Base-by-base conservation (phyloP, 2,888 invertebrate genomes). In the Temnothorax ravouxi region DNA sequence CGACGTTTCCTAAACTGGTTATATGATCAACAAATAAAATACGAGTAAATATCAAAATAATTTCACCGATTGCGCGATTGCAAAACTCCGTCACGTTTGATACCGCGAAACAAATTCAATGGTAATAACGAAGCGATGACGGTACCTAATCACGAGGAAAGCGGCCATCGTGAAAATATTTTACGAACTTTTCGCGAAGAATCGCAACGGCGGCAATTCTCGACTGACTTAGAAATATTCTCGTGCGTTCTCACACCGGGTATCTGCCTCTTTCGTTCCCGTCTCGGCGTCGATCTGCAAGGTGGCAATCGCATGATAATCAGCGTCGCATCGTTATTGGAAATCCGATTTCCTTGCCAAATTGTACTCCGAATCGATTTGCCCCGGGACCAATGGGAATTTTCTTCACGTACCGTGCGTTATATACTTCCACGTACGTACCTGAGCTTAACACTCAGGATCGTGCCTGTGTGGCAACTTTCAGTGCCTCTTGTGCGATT, bases 281-380 rank as follows among this genome's bases (percentile, higher is more conserved):
- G 69, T 74, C 61, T 56, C 66, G 41, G 29, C 69, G 62, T 72
- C 66, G 85, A 85, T 83, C 88, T 72, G 74, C 84, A 85, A 90
- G 86, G 85, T 86, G 90, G 86, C 86, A 90, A 88, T 89, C 89
- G 86, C 86, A 88, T 88, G 88, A 88, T 90, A 90, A 90, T 90
- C 88, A 86, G 88, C 77, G 89, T 86, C 90, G 84, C 86, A 82
- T 88, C 86, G 88, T 87, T 90, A 89, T 90, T 89, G 90, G 89
- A 89, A 90, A 89, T 90, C 86, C 89, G 86, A 90, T 90, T 88
- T 89, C 88, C 86, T 85, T 85, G 88, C 87, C 88, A 85, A 89
- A 89, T 90, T 88, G 86, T 87, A 75, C 86, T 52, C 76, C 75
- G 83, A 90, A 88, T 89, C 88, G 89, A 90, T 90, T 86, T 81